Conservation (phyloP, 2,797 vertebrate genomes). For the Rhyacichthys aspro region DNA sequence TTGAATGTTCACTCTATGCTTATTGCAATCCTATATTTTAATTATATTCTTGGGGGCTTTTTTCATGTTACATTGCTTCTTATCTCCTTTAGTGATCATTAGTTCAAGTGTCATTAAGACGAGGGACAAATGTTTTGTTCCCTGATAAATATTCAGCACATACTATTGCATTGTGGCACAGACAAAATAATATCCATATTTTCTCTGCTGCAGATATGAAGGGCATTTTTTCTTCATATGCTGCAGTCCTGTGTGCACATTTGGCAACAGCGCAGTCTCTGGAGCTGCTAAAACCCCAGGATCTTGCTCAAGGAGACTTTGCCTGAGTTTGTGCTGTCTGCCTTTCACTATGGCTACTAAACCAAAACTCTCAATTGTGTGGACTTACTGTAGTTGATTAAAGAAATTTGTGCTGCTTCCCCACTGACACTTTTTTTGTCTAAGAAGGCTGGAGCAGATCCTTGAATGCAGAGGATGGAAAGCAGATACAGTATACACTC, state of each 20-base stretch:
- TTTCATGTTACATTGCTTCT: constrained; percentile 12
- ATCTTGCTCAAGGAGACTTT: constrained; percentile 43
- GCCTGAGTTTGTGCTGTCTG: constrained; percentile 31
- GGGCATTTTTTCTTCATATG: constrained; percentile 20
- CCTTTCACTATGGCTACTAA: constrained; percentile 27
- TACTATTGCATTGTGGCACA: constrained; percentile 7
- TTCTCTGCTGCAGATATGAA: constrained; percentile 26
- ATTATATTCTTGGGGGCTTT: constrained; percentile 3
- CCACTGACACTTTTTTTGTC: constrained; percentile 23
- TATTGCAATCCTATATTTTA: background rate
- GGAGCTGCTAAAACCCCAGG: constrained; percentile 16
- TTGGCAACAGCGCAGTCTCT: constrained; percentile 9
- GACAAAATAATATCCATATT: constrained; percentile 18
- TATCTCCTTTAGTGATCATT: constrained; percentile 17
- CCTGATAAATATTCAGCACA: constrained; percentile 20
- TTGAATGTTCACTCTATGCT: constrained; percentile 3
- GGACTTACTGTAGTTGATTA: constrained; percentile 24
- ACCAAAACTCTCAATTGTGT: constrained; percentile 8
- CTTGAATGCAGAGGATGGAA: constrained; percentile 20
- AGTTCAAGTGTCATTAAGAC: constrained; percentile 26
- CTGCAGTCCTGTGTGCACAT: constrained; percentile 13
- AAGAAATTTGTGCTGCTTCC: constrained; percentile 14
- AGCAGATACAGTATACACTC: constrained; percentile 13
- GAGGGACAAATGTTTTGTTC: constrained; percentile 21
- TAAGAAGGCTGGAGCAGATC: constrained; percentile 17